Evolutionary conservation across 1,140 invertebrate genomes (phyloP).

Genomic region (Drosophila baimaii): DNA sequence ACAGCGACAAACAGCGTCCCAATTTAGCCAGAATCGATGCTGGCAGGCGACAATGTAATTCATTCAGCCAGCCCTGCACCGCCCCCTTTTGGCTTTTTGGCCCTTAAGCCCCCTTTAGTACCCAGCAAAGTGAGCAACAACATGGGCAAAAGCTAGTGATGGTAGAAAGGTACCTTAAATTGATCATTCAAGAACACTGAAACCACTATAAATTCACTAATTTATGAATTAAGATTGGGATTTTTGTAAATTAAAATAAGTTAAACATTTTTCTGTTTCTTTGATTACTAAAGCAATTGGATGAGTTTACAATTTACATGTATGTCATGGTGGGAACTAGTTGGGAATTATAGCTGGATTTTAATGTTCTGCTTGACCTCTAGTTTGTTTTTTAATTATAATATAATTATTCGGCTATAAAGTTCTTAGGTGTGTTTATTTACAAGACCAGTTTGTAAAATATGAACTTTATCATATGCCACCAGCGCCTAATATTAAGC

Average conservation of each 20-base stretch:
- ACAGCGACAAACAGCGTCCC: conserved; percentile 33
- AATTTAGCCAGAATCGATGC: conserved; percentile 63
- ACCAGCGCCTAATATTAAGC: not conserved
- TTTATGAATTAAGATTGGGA: not conserved
- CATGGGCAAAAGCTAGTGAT: conserved; percentile 1
- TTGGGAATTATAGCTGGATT: not conserved
- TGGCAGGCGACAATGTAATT: conserved; percentile 58
- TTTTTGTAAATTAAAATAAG: not conserved
- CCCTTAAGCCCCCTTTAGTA: conserved; percentile 11
- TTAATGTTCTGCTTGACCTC: not conserved
- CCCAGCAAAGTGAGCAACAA: conserved; percentile 13
- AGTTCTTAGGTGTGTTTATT: not conserved
- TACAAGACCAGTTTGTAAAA: not conserved
- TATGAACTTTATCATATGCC: not conserved
- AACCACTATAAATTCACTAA: not conserved
- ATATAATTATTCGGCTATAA: not conserved
- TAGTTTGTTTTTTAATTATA: not conserved
- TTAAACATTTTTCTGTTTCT: not conserved
- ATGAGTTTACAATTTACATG: no score
- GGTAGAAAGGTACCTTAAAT: not conserved
- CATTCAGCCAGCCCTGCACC: conserved; percentile 23
- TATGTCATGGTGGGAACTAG: no score
- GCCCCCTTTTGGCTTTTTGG: conserved; percentile 8
- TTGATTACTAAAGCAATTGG: not conserved
- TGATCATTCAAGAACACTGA: not conserved